Evolutionary conservation across 2,113 vertebrate genomes (phyloP).

Genomic region (Erpornis zantholeuca): DNA sequence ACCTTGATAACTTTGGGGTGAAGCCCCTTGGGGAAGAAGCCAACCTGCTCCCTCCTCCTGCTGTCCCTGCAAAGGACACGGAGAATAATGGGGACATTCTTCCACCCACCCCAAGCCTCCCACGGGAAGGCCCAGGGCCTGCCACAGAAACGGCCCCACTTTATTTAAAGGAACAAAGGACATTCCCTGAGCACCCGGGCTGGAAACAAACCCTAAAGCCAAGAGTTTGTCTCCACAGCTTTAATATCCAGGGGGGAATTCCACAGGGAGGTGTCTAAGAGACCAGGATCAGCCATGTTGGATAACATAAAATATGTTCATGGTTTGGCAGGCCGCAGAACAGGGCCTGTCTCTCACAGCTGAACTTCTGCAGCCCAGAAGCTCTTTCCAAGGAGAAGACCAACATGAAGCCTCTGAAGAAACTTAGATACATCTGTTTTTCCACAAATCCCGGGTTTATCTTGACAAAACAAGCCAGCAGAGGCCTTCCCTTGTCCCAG

Average conservation of each 20-base stretch:
- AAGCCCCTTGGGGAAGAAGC: not conserved
- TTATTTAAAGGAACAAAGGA: not conserved
- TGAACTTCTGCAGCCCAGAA: not conserved
- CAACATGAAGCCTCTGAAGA: not conserved
- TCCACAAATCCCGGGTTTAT: not conserved
- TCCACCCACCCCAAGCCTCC: slow-evolving; percentile 47
- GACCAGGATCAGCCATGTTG: not conserved
- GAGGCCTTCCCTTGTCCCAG: not conserved
- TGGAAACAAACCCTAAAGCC: not conserved
- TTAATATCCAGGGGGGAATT: not conserved
- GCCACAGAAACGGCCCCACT: not conserved
- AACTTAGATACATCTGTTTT: not conserved
- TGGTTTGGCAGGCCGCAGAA: rapidly evolving
- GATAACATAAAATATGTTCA: not conserved
- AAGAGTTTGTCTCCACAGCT: not conserved
- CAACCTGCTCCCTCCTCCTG: not conserved
- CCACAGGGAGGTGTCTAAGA: rapidly evolving
- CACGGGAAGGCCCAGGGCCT: not conserved
- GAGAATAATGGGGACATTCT: slow-evolving; percentile 48
- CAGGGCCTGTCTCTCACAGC: not conserved
- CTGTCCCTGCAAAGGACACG: not conserved
- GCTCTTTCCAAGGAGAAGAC: not conserved
- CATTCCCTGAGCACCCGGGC: not conserved
- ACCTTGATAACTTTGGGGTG: not conserved
- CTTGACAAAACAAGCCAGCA: not conserved